Base-by-base conservation (phyloP, 2,888 invertebrate genomes). In the Melipona beecheii region DNA sequence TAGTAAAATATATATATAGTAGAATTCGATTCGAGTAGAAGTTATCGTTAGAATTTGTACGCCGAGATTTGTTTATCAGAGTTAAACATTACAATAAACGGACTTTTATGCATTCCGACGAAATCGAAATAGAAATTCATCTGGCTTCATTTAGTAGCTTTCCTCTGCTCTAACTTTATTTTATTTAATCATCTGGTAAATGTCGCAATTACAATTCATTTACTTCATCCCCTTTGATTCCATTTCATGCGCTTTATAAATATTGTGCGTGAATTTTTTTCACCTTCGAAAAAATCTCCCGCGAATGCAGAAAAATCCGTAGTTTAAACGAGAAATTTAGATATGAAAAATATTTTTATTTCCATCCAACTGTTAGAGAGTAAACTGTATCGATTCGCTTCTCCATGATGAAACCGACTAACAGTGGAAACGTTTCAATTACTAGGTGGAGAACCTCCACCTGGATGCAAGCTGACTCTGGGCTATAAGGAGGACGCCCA, bases 401-500 rank as follows among this genome's bases (percentile, higher is more conserved):
- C 4, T 54, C 5, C 36, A 5, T 13, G 11, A 19, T 11, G 6
- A 17, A 2, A n/a, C 56, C 1, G 3, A 43, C 27, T 27, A 43
- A 50, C 1, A n/a, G 5, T 15, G 19, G 6, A n/a, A 4, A 11
- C 27, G 50, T 68, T 31, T 19, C 31, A 49, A 54, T 62, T 86
- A 0, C 3, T 71, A 94, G 94, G 94, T 27, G 91, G 89, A 15
- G 94, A 93, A 60, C 92, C 93, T 24, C 93, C 94, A 6, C 83
- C 92, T 74, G 93, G 93, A 68, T 92, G 93, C 81, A 93, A 92
- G 83, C 85, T 94, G 56, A 92, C 92, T n/a, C 85, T 94, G 52
- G 94, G 94, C 54, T 94, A 94, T 88, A 94, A 97, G 93, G 98
- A 98, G 94, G 98, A 98, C 91, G 97, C 97, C n/a, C 96, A 97